These are phyloP conservation scores for Furcula furcula DNA, from an alignment of 2,888 invertebrate species.

Conservation along the genomic window DNA sequence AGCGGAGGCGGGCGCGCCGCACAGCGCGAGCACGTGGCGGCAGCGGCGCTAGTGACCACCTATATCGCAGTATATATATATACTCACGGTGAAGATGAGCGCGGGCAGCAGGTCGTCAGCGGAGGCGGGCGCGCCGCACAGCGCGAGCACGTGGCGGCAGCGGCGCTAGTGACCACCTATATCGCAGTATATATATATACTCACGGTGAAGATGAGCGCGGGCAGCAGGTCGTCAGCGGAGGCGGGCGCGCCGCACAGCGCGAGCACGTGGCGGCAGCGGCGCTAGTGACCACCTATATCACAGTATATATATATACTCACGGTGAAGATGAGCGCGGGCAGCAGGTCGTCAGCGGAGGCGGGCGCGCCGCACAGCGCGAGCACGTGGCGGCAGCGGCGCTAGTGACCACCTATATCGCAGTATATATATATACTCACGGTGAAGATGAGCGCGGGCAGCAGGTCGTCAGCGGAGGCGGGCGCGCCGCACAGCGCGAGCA, in stretches of 20 bases:
- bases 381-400: conserved; percentile 94
- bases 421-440: conserved; percentile 66
- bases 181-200: conserved; percentile 83
- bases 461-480: conserved; percentile 98
- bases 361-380: conserved; percentile 89
- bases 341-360: conserved; percentile 99
- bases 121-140: conserved; percentile 91
- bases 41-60: conserved; percentile 95
- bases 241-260: conserved; percentile 89
- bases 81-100: conserved; percentile 92
- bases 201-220: conserved; percentile 95
- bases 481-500: conserved; percentile 90
- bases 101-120: conserved; percentile 99
- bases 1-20: conserved; percentile 93
- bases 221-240: conserved; percentile 99
- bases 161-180: conserved; percentile 94
- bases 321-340: conserved; percentile 98
- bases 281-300: conserved; percentile 95
- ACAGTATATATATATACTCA: conserved; percentile 68
- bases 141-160: conserved; percentile 94
- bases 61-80: conserved; percentile 86
- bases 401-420: conserved; percentile 96
- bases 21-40: conserved; percentile 92
- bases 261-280: conserved; percentile 95
- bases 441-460: conserved; percentile 97